These are phyloP conservation scores for Drosophila picticornis DNA, from an alignment of 2,888 invertebrate genomes.

Conservation along the genomic window DNA sequence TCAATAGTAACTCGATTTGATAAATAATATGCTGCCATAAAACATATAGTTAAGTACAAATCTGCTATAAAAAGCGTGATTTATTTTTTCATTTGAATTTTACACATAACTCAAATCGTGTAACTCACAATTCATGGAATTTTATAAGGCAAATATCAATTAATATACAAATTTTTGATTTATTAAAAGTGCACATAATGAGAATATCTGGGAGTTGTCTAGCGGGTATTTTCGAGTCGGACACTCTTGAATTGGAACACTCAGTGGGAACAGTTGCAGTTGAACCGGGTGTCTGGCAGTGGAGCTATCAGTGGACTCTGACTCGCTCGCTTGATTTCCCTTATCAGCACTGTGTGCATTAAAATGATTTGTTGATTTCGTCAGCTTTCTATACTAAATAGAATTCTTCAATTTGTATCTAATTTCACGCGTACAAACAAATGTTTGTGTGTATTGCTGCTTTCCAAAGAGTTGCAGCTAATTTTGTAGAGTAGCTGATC, in stretches of 20 bases:
- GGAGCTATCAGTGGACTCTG: neutral
- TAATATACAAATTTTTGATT: neutral
- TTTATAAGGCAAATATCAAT: neutral
- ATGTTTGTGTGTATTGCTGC: neutral
- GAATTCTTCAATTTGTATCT: neutral
- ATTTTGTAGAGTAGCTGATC: constrained; percentile 28
- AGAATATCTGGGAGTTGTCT: neutral
- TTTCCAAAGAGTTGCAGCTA: neutral
- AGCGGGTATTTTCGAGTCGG: neutral
- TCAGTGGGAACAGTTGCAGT: neutral
- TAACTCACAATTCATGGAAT: neutral
- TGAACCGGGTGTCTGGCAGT: neutral
- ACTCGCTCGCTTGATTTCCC: neutral
- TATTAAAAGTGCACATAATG: neutral
- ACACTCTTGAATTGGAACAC: neutral
- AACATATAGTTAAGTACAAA: too few relatives aligned
- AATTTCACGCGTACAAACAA: neutral
- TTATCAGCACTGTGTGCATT: neutral
- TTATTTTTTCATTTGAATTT: neutral
- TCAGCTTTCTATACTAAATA: neutral
- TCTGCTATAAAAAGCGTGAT: neutral
- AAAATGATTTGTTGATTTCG: neutral
- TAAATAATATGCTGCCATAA: neutral
- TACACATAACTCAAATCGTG: neutral
- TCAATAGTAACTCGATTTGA: neutral